Evolutionary conservation across 2,888 invertebrate genomes (phyloP), one percentile per base, ranked within the genome.

Genomic region (Campoletis raptor): DNA sequence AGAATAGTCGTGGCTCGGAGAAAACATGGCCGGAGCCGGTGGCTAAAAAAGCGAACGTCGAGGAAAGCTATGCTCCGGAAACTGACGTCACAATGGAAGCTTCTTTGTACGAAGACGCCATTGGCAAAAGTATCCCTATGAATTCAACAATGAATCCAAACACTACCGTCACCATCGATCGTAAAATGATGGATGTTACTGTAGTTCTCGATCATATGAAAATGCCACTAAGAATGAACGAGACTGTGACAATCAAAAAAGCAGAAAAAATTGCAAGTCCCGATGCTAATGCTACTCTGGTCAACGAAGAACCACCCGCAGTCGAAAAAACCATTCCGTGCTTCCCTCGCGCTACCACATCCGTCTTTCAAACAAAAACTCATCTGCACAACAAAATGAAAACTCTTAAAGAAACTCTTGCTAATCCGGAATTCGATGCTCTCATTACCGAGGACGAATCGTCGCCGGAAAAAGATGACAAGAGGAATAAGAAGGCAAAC

Each of bases 401-500:
- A 0, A 52, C 73, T 4, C 5, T 89, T 8, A 90, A 91, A 74
- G 52, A 83, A 15, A 64, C 84, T 5, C 54, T 88, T 21, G 85
- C 48, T 6, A 85, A 90, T 54, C 83, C 90, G 5, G 88, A 92
- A 0, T 90, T 91, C 15, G 89, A 90, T 30, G 91, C 90, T 3
- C 85, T 94, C 9, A 90, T 94, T 0, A 94, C 94, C 7, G 94
- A 94, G 24, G 94, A 94, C 64, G 94, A 94, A 81, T 93, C 94
- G 1, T 93, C 94, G 0, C 91, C 92, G 0, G 93, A 93, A 66
- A 64, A 86, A 36, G 89, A 87, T 21, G 89, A 80, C 10, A 30
- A 87, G 12, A 81, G 70, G 18, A 87, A 72, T 57, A 21, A 54
- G 24, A 84, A 81, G 42, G 45, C 77, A 21, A 9, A 24, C 36